Evolutionary conservation across 2,113 vertebrate species (phyloP), one percentile per base, ranked within the genome.

Genomic region (Corythaeola cristata): DNA sequence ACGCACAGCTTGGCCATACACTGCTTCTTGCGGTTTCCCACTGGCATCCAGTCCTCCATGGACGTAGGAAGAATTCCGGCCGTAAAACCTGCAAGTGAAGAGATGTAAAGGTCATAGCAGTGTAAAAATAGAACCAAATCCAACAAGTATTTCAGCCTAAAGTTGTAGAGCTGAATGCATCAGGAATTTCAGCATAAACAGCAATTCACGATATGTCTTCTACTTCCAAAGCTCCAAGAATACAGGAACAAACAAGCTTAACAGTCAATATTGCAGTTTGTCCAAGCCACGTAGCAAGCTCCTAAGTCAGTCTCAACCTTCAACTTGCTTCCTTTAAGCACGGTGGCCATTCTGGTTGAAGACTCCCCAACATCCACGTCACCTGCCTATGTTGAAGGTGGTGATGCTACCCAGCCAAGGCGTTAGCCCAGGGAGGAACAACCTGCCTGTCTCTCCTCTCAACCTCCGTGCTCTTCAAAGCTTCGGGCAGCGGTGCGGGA

Each of bases 1-100:
- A 99, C 99, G 74, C 98, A 99, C 99, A 97, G 99, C 99, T 97
- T 99, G 99, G 50, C 99, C 99, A 39, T 99, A 99, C 20, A 99
- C 99, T 7, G 99, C 99, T 97, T 99, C 99, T 27, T 99, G 99
- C 1, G 99, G 98, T 87, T 99, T 99, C 59, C 99, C 99, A 94
- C 95, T 99, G 73, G 99, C 98, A 96, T 99, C 99, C 82, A 99
- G 97, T 89, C 99, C 99, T 59, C 99, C 99, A 76, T 99, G 99
- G 90, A 99, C 99, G 8, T 99, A 99, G 33, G 99, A 99, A 80
- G 99, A 99, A 98, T 99, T 99, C 92, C 99, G 98, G 79, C 99
- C 99, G 94, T 99, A 99, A 98, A 99, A 99, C 98, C 99, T 99
- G 88, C 5, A 85, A 95, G 95, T 7, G 75, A 52, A 94, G 26